A percentile compares a stretch with the other conserved stretches of the same genome.
These are phyloP conservation scores for Salminus brasiliensis DNA, from an alignment of 2,113 vertebrate species.

Conservation along the genomic window DNA sequence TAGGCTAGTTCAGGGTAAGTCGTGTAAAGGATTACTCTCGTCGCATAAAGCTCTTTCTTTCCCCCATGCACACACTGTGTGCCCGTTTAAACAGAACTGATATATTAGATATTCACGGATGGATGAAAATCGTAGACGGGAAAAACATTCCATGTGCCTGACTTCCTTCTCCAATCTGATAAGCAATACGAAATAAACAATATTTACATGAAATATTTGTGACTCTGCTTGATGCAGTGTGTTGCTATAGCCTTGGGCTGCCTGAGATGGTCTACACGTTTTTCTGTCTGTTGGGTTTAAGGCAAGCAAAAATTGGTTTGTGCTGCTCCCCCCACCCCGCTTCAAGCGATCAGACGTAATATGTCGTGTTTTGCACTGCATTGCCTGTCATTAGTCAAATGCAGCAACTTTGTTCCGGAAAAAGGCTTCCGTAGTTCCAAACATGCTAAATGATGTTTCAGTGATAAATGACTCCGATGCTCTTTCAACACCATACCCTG, in stretches of 20 bases:
- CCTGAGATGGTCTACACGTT: conserved; percentile 49
- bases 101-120: conserved; percentile 80
- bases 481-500: conserved; percentile 10
- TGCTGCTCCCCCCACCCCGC: neutral
- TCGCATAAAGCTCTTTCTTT: conserved; percentile 75
- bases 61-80: conserved; percentile 64
- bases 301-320: conserved; percentile 56
- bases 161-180: conserved; percentile 61
- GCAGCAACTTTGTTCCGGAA: conserved; percentile 43
- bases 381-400: conserved; percentile 57
- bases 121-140: conserved; percentile 69
- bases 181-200: conserved; percentile 65
- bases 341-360: conserved; percentile 21
- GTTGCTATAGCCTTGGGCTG: conserved; percentile 34
- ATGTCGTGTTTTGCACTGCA: conserved; percentile 17
- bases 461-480: conserved; percentile 31
- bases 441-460: conserved; percentile 45
- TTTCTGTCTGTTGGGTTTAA: conserved; percentile 45
- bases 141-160: conserved; percentile 67
- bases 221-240: conserved; percentile 45
- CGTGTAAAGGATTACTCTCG: conserved; percentile 77
- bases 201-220: conserved; percentile 61
- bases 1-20: conserved; percentile 75
- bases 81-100: conserved; percentile 78
- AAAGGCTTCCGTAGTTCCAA: conserved; percentile 55